Percentiles rank a stretch among this genome's conserved stretches.
Conservation (phyloP, 2,888 invertebrate genomes). For the Drosophila leonis region DNA sequence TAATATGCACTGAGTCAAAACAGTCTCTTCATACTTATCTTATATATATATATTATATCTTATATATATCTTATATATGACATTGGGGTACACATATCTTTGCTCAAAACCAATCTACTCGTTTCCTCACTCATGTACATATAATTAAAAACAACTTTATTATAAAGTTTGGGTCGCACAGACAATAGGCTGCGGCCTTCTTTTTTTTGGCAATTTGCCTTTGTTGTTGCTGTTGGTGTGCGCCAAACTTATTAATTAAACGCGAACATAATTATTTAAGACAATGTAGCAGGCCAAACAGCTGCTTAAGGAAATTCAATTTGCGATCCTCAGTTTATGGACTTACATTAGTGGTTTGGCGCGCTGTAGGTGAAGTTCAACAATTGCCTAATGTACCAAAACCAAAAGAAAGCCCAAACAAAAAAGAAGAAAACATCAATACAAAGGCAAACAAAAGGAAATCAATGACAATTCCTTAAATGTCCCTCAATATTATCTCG, state of each 20-base stretch:
- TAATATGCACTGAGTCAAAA: no score
- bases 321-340: conserved; percentile 56
- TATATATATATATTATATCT: no score
- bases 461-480: conserved; percentile 77
- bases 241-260: conserved; percentile 74
- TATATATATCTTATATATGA: no score
- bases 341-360: not conserved
- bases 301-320: conserved; percentile 66
- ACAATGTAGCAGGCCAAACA: conserved; percentile 28
- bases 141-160: conserved; percentile 34
- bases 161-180: conserved; percentile 49
- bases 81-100: not conserved
- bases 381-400: conserved; percentile 63
- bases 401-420: not conserved
- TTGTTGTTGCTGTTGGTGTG: conserved; percentile 33
- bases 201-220: conserved; percentile 7
- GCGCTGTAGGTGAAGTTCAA: not conserved
- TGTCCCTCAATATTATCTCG: conserved; percentile 50
- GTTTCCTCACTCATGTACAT: not conserved
- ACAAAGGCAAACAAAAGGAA: conserved; percentile 68
- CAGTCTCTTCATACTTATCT: no score
- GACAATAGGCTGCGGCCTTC: conserved; percentile 50
- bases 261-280: conserved; percentile 64
- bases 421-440: conserved; percentile 13
- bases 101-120: not conserved